These are phyloP conservation scores for Ichneumoninae sp. DNA, from an alignment of 2,888 invertebrate genomes.

Conservation along the genomic window DNA sequence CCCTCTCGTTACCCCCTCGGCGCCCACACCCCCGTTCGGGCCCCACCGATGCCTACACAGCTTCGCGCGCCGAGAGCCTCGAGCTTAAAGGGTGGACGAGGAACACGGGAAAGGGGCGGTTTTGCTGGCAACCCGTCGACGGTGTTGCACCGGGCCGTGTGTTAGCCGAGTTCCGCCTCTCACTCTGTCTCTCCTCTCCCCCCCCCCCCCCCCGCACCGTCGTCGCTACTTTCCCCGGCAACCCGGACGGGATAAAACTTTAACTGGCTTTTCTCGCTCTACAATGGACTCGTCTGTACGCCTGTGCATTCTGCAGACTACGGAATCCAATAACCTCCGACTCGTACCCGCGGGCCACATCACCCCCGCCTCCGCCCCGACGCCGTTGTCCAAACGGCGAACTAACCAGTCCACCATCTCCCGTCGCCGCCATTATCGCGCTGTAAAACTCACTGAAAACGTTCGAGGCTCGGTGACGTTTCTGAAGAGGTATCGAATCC, in stretches of 20 bases:
- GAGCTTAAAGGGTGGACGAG: conserved; percentile 29
- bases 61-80: conserved; percentile 19
- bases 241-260: conserved; percentile 65
- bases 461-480: conserved; percentile 9
- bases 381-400: not conserved
- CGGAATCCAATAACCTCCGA: conserved; percentile 69
- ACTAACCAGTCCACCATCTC: not conserved
- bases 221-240: conserved; percentile 26
- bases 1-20: conserved; percentile 12
- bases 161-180: conserved; percentile 18
- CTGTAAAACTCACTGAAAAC: conserved; percentile 46
- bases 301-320: conserved; percentile 68
- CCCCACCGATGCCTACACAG: not conserved
- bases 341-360: conserved; percentile 19
- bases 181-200: not conserved
- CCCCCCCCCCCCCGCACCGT: not conserved
- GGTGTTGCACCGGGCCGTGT: conserved; percentile 15
- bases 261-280: conserved; percentile 68
- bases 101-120: conserved; percentile 16
- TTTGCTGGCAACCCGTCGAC: conserved; percentile 29
- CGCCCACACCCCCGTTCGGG: conserved; percentile 4
- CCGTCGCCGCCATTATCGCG: conserved; percentile 59
- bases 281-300: conserved; percentile 69
- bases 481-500: conserved; percentile 26
- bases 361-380: conserved; percentile 1